Evolutionary conservation across 2,113 vertebrate species (phyloP).

Genomic region (Cynopterus brachyotis): DNA sequence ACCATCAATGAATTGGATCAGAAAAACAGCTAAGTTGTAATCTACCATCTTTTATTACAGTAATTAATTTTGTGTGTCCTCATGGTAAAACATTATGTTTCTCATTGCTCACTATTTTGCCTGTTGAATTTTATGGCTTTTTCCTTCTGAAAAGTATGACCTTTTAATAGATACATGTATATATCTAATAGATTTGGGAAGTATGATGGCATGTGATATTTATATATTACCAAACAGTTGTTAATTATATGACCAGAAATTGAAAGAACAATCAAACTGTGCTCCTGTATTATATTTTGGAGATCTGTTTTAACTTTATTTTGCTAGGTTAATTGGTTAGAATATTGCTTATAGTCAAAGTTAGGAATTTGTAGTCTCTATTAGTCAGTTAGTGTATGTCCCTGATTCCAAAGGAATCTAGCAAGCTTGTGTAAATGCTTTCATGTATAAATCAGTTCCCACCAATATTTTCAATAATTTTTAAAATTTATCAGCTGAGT

Average conservation of each 20-base stretch:
- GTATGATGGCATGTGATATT: neutral
- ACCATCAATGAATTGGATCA: neutral
- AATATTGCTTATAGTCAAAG: neutral
- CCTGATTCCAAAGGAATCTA: neutral
- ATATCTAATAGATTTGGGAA: neutral
- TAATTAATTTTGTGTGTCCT: neutral
- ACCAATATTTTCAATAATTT: neutral
- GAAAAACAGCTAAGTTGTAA: neutral
- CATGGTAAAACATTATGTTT: neutral
- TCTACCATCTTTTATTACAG: neutral
- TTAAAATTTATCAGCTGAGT: neutral
- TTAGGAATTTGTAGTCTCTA: neutral
- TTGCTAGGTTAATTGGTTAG: neutral
- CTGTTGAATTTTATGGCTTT: neutral
- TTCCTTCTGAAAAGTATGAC: neutral
- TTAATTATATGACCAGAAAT: slow-evolving; percentile 2
- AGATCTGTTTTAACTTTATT: neutral
- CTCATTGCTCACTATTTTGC: neutral
- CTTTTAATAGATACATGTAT: neutral
- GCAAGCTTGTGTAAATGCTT: neutral
- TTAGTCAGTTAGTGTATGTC: neutral
- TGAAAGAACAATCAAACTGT: neutral
- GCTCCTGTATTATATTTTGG: neutral
- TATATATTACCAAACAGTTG: neutral
- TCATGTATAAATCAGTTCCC: neutral